Percentiles rank a stretch among this genome's conserved stretches.
phyloP scores from a whole-genome alignment of 2,888 invertebrate genomes.

The Ptilodon capucinus region DNA sequence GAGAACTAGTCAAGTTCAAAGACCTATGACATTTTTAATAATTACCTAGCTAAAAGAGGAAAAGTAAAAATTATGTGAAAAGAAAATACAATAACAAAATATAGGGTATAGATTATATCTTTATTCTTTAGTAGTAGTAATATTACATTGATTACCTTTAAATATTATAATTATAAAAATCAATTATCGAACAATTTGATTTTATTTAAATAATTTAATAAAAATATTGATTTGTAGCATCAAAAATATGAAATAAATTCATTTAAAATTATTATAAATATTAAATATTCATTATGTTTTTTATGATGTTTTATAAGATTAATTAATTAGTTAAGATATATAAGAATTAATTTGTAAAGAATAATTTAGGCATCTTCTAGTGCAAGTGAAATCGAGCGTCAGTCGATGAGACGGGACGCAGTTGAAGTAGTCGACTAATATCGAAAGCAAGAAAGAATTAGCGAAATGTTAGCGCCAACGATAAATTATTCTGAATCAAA shows the following conservation, averaged over 20 bases:
- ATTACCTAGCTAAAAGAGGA: no score
- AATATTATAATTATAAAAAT: conserved; percentile 84
- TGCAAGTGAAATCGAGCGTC: no score
- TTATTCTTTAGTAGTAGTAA: conserved; percentile 83
- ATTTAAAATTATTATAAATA: conserved; percentile 74
- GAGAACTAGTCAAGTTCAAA: no score
- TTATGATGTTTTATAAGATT: conserved; percentile 73
- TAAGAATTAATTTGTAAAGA: no score
- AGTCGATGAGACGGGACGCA: neutral
- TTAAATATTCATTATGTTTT: conserved; percentile 76
- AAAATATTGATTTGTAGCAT: conserved; percentile 87
- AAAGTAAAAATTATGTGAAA: no score
- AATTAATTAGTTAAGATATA: no score
- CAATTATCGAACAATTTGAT: conserved; percentile 74
- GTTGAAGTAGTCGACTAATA: neutral
- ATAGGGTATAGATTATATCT: conserved; percentile 85
- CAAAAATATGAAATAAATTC: conserved; percentile 76
- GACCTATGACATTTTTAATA: no score
- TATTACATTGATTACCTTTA: conserved; percentile 85
- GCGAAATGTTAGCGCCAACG: conserved; percentile 21
- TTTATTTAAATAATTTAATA: conserved; percentile 85
- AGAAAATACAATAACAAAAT: no score
- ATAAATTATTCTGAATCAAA: conserved; percentile 39
- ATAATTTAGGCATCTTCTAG: no score
- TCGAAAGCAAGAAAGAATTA: conserved; percentile 30